Conservation (phyloP, 2,797 vertebrate species). For the Eleutherodactylus coqui region DNA sequence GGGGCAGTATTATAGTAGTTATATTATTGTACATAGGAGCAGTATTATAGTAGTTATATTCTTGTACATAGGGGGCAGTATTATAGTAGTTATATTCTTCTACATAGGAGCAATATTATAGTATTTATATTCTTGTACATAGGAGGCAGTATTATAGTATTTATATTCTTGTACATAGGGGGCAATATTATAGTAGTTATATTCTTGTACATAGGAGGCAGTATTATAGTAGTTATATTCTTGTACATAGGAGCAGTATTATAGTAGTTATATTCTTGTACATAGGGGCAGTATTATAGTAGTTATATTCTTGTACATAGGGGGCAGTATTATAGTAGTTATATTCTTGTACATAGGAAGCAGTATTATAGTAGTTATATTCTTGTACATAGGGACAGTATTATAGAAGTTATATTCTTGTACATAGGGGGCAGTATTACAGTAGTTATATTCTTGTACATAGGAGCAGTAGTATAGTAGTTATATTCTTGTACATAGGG, state of each 20-base stretch:
- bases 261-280: conserved; percentile 4
- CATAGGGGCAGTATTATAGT: too few relatives aligned
- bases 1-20: neutral
- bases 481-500: neutral
- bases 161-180: too few relatives aligned
- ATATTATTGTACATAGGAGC: neutral
- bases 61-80: neutral
- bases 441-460: conserved; percentile 1
- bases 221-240: too few relatives aligned
- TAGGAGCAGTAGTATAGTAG: neutral
- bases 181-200: too few relatives aligned
- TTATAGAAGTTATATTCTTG: neutral
- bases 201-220: too few relatives aligned
- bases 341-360: too few relatives aligned
- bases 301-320: too few relatives aligned
- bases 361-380: conserved; percentile 5
- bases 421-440: neutral
- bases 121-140: neutral
- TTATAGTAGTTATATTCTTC: neutral
- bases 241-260: neutral
- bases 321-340: too few relatives aligned
- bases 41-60: conserved; percentile 4
- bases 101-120: neutral
- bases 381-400: conserved; percentile 5
- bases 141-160: too few relatives aligned